Conservation (phyloP, 2,797 vertebrate species). For the Ceyx erithaca region DNA sequence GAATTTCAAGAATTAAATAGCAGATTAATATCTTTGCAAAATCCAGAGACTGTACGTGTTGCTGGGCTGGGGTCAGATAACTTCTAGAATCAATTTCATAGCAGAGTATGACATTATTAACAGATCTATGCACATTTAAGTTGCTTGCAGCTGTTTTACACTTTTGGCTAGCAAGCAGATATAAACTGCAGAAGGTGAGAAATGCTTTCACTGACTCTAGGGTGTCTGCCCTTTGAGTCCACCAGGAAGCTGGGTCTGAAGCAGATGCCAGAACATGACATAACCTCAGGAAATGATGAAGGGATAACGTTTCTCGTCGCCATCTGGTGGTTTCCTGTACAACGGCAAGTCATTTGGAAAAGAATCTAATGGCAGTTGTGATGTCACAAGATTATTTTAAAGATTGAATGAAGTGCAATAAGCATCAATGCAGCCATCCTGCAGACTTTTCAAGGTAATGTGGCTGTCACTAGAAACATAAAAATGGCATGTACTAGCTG, state of each 20-base stretch:
- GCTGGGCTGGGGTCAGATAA: neutral
- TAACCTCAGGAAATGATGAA: constrained; percentile 8
- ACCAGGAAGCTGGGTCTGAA: constrained; percentile 7
- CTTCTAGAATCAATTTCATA: constrained; percentile 8
- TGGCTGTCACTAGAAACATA: neutral
- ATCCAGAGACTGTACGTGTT: neutral
- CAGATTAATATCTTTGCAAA: neutral
- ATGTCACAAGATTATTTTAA: neutral
- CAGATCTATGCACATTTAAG: neutral
- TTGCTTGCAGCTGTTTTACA: constrained; percentile 12
- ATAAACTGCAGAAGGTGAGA: constrained; percentile 41
- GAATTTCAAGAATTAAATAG: constrained; percentile 2
- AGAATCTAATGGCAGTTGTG: neutral
- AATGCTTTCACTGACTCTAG: constrained; percentile 24
- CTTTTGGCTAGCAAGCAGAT: constrained; percentile 20
- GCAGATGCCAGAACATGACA: neutral
- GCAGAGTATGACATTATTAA: neutral
- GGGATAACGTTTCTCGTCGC: constrained; percentile 38
- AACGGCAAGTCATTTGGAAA: neutral
- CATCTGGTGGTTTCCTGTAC: constrained; percentile 52
- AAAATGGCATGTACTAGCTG: neutral
- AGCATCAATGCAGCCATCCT: neutral
- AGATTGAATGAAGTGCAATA: neutral
- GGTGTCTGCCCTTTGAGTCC: constrained; percentile 33
- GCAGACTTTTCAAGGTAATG: neutral